Evolutionary conservation across 2,888 invertebrate genomes (phyloP).

Genomic region (Stenotaenia linearis): DNA sequence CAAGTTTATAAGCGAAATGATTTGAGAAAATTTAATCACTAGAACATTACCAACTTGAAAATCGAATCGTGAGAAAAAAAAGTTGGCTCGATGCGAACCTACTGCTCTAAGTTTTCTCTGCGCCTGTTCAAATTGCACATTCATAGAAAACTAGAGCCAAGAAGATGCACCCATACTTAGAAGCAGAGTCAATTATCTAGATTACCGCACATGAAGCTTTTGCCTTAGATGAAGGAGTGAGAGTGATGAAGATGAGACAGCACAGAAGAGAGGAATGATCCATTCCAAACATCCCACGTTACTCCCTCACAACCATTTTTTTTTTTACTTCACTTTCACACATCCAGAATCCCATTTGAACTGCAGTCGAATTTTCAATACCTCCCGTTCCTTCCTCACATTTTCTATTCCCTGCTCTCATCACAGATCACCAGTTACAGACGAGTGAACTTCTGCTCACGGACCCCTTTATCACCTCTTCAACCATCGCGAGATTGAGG

Average conservation of each 20-base stretch:
- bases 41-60: background rate
- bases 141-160: conserved; percentile 26
- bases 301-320: background rate
- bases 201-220: conserved; percentile 20
- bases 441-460: conserved; percentile 20
- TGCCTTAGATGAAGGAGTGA: background rate
- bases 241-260: conserved; percentile 20
- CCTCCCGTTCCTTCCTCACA: background rate
- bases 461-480: conserved; percentile 18
- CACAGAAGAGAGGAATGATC: conserved; percentile 2
- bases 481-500: conserved; percentile 16
- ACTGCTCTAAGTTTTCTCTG: background rate
- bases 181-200: conserved; percentile 21
- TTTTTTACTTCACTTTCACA: conserved; percentile 16
- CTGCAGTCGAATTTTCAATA: conserved; percentile 19
- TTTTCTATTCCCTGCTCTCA: conserved; percentile 19
- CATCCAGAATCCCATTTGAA: conserved; percentile 24
- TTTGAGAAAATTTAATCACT: conserved; percentile 18
- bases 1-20: background rate
- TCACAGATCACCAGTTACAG: conserved; percentile 23
- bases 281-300: background rate
- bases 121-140: conserved; percentile 19
- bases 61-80: background rate
- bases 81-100: background rate
- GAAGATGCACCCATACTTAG: conserved; percentile 22